A percentile compares a stretch with the other conserved stretches of the same genome.
phyloP scores from a whole-genome alignment of 2,888 invertebrate genomes.

The Panopea generosa region DNA sequence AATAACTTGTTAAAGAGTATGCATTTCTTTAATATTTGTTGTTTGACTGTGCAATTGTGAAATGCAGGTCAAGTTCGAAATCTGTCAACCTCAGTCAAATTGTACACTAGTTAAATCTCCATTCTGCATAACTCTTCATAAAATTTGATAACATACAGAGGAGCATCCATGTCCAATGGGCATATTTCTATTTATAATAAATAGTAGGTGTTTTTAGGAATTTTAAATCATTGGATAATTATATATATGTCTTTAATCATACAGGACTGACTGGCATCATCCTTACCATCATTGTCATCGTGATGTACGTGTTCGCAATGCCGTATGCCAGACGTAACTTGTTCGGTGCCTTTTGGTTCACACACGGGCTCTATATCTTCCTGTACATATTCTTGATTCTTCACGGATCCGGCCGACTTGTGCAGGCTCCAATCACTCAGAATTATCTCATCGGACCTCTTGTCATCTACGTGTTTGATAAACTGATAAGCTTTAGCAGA shows the following conservation, averaged over 20 bases:
- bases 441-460: constrained; percentile 88
- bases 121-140: too few species aligned
- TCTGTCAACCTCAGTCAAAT: too few species aligned
- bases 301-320: constrained; percentile 88
- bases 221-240: too few species aligned
- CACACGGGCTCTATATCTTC: constrained; percentile 87
- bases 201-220: too few species aligned
- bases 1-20: too few species aligned
- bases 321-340: constrained; percentile 87
- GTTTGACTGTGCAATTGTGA: too few species aligned
- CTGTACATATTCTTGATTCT: constrained; percentile 87
- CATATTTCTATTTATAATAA: too few species aligned
- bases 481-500: constrained; percentile 87
- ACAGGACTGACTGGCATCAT: constrained; percentile 87
- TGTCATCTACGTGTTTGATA: constrained; percentile 87
- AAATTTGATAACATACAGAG: too few species aligned
- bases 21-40: too few species aligned
- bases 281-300: constrained; percentile 86
- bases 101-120: too few species aligned
- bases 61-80: too few species aligned
- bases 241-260: constrained; percentile 6
- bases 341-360: constrained; percentile 88
- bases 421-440: constrained; percentile 87
- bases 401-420: constrained; percentile 88
- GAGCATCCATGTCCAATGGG: too few species aligned